These are phyloP conservation scores for Patiria miniata DNA, from an alignment of 35 echinoderm and acorn worm genomes.

Conservation along the genomic window DNA sequence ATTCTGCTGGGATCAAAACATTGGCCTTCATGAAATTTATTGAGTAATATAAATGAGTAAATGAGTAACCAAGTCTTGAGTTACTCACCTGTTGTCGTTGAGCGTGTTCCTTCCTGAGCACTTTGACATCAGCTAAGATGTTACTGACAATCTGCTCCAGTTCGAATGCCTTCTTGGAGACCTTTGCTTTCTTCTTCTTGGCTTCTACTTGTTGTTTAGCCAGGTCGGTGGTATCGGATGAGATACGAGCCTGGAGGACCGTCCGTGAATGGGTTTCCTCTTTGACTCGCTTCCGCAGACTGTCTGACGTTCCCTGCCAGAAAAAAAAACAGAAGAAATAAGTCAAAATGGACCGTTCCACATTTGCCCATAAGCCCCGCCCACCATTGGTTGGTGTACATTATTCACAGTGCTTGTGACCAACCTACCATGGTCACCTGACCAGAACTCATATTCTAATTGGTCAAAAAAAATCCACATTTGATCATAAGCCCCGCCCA, in stretches of 20 bases:
- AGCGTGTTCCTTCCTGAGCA: slow-evolving; percentile 52
- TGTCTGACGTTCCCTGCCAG: slow-evolving; percentile 58
- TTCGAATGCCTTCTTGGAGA: slow-evolving; percentile 76
- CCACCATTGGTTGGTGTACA: no score
- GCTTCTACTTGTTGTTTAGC: slow-evolving; percentile 82
- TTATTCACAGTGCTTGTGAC: no score
- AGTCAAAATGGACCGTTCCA: no score
- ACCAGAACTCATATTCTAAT: no score
- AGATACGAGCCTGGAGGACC: slow-evolving; percentile 85
- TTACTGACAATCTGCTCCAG: slow-evolving; percentile 63
- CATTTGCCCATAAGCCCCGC: no score
- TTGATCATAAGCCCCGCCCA: no score
- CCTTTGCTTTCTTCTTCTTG: slow-evolving; percentile 88
- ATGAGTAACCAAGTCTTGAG: background rate
- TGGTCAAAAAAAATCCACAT: no score
- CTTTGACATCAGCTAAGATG: slow-evolving; percentile 63
- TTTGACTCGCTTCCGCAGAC: slow-evolving; percentile 80
- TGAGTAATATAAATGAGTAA: no score
- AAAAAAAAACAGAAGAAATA: no score
- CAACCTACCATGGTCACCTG: no score
- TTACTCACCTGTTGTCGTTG: slow-evolving; percentile 62
- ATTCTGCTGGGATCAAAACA: background rate
- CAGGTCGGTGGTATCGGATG: slow-evolving; percentile 80
- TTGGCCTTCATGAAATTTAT: background rate
- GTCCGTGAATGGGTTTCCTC: slow-evolving; percentile 93